Evolutionary conservation across 2,113 vertebrate species (phyloP), one percentile per base, ranked within the genome.

Genomic region (Chauna torquata): DNA sequence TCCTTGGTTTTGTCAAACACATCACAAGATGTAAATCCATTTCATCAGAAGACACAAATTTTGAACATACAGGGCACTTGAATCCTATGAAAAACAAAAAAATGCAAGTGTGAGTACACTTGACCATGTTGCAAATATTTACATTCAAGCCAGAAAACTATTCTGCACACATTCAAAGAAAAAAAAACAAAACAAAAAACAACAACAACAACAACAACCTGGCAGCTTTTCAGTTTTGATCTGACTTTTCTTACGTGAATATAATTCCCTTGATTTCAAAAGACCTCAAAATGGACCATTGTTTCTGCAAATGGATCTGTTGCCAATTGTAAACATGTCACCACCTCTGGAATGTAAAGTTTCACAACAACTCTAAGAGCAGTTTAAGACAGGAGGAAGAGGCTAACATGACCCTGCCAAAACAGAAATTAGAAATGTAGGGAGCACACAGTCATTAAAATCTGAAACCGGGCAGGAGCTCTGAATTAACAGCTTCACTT

Each of bases 1-100:
- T 99, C 97, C 99, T 98, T 96, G 99, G 99, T 96, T 99, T 99
- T 90, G 99, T 99, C 98, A 99, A 98, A 97, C 99, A 99, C 98
- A 99, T 98, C 90, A 99, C 99, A 94, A 99, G 99, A 98, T 99
- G 99, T 89, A 99, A 98, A 96, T 99, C 99, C 99, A 99, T 99
- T 98, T 99, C 99, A 25, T 99, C 99, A 28, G 99, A 99, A 71
- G 99, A 98, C 97, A 99, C 98, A 96, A 99, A 99, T 98, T 99
- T 99, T 97, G 99, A 99, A 98, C 99, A 99, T 79, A 99, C 99
- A 54, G 99, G 99, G 96, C 99, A 99, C 98, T 99, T 99, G 98
- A 99, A 99, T 97, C 99, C 99, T 99, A 97, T 5, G 71, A 82
- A 95, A 87, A 89, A 96, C 77, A 94, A 82, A 91, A 81, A 94